Base-by-base conservation (phyloP, 2,797 vertebrate species). In the Rachycentron canadum region DNA sequence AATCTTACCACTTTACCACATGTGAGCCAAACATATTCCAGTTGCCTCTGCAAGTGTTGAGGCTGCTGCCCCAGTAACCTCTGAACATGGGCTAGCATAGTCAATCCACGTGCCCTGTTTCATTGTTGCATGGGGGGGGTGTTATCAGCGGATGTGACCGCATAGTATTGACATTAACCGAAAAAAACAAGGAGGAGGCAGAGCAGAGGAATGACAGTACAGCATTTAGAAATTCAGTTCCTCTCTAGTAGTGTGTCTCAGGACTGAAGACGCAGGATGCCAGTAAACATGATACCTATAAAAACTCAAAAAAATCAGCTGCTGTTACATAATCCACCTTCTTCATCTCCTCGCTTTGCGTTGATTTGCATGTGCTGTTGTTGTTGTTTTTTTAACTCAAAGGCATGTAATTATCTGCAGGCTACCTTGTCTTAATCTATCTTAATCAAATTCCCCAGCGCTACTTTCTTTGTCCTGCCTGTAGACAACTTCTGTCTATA, bases 1-100 rank as follows among this genome's bases (percentile, higher is more conserved):
- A 95, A 95, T 94, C 89, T 93, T 91, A 93, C 84, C 89, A 88
- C 89, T 94, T 91, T 81, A 75, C 86, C 88, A 94, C 94, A 94
- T 95, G 94, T 93, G 94, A 95, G 91, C 76, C 85, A 72, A 85
- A 85, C 85, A 73, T 90, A 93, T 93, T 93, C 89, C 89, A 87
- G 81, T 86, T 69, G 81, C 81, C 69, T 85, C 69, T 85, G 79
- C 55, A 78, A 91, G 90, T 76, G 81, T 79, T 81, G 82, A 84
- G 89, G 83, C 78, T 63, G 62, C 77, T 91, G 91, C 77, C 92
- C 93, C 89, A 93, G 89, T 94, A 90, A 94, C 88, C 92, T 85
- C 85, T 86, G 85, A 66, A 64, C 88, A 84, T 65, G 78, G 83
- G 78, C 78, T n/a, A 49, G 87, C 63, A 43, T 73, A 65, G 78